A percentile compares a stretch with the other conserved stretches of the same genome.
These are phyloP conservation scores for Cheilosia soror DNA, from an alignment of 2,888 invertebrate species.

Conservation along the genomic window DNA sequence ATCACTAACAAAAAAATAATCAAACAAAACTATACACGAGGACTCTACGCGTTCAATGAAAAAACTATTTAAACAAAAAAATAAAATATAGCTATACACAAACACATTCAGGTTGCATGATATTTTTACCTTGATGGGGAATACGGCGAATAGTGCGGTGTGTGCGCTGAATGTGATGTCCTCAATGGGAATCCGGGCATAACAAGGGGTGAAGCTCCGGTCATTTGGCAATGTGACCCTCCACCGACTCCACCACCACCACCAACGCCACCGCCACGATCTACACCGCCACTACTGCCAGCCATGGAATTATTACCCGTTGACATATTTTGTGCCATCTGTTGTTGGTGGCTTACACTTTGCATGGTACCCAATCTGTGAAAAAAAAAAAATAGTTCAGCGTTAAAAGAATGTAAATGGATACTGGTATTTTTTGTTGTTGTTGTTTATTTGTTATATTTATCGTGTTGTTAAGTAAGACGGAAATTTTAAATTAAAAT, in stretches of 20 bases:
- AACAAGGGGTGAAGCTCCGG: constrained; percentile 90
- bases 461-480: constrained; percentile 81
- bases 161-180: constrained; percentile 86
- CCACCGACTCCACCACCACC: constrained; percentile 80
- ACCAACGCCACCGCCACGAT: constrained; percentile 79
- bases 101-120: not conserved
- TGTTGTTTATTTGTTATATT: constrained; percentile 77
- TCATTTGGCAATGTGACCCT: constrained; percentile 88
- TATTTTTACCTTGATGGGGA: constrained; percentile 90
- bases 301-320: constrained; percentile 86
- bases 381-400: constrained; percentile 43
- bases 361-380: constrained; percentile 83
- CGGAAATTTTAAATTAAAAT: constrained; percentile 84
- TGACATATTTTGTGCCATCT: constrained; percentile 85
- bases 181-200: constrained; percentile 95
- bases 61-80: not conserved
- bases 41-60: not conserved
- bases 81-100: not conserved
- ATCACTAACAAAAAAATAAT: constrained; percentile 23
- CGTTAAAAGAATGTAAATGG: constrained; percentile 75
- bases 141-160: constrained; percentile 94
- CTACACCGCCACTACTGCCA: constrained; percentile 82
- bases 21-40: constrained; percentile 43
- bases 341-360: constrained; percentile 82
- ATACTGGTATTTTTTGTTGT: constrained; percentile 54